Conservation (phyloP, 1,140 invertebrate genomes). For the Sitophilus oryzae region DNA sequence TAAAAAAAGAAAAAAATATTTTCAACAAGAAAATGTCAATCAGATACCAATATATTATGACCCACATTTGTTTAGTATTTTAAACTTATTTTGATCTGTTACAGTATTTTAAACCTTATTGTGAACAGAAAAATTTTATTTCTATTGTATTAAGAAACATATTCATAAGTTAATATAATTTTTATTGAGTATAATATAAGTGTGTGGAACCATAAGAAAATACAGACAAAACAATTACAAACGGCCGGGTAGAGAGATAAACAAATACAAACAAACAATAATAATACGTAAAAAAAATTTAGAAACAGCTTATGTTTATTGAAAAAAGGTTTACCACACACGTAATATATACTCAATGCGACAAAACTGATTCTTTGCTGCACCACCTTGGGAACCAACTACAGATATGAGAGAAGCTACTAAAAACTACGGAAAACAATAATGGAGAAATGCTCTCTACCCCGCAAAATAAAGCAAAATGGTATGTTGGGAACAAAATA, state of each 20-base stretch:
- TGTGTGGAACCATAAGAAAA: slow-evolving; percentile 29
- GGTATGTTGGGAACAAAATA: slow-evolving; percentile 16
- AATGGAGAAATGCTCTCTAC: slow-evolving; percentile 56
- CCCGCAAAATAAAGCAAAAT: slow-evolving; percentile 47
- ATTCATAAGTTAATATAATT: slow-evolving; percentile 37
- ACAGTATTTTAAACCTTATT: not conserved
- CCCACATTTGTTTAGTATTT: too few relatives aligned
- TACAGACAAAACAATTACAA: slow-evolving; percentile 20
- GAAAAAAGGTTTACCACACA: not conserved
- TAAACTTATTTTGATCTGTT: too few relatives aligned
- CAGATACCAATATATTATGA: too few relatives aligned
- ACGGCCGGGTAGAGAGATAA: slow-evolving; percentile 42
- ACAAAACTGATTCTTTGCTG: slow-evolving; percentile 31
- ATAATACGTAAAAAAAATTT: slow-evolving; percentile 2
- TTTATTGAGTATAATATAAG: slow-evolving; percentile 28
- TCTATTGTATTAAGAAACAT: slow-evolving; percentile 3
- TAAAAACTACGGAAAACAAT: slow-evolving; percentile 11
- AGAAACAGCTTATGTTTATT: not conserved
- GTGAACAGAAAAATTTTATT: not conserved
- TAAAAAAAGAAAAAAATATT: too few relatives aligned
- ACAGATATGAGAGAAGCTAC: slow-evolving; percentile 14
- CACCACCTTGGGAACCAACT: slow-evolving; percentile 17
- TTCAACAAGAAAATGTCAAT: too few relatives aligned
- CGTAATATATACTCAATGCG: slow-evolving; percentile 36
- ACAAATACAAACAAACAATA: slow-evolving; percentile 24